Conservation (phyloP, 2,797 vertebrate genomes). For the Tadarida brasiliensis region DNA sequence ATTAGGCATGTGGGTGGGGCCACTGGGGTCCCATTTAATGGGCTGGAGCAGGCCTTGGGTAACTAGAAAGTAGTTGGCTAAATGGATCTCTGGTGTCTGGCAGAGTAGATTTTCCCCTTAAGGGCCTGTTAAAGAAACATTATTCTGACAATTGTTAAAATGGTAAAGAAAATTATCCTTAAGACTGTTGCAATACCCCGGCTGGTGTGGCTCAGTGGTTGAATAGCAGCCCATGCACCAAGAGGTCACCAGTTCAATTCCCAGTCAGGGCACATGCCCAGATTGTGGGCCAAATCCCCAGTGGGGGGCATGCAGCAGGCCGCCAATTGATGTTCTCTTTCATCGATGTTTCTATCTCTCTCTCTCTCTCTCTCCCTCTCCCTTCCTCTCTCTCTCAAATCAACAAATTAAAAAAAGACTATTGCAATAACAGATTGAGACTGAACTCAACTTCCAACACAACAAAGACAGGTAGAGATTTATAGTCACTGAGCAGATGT, state of each 20-base stretch:
- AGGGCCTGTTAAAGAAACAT: conserved; percentile 38
- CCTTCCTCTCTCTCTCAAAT: no score
- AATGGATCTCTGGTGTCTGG: conserved; percentile 19
- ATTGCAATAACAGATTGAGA: neutral
- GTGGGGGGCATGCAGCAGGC: no score
- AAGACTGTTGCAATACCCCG: neutral
- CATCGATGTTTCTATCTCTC: no score
- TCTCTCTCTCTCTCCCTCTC: no score
- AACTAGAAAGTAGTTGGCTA: conserved; percentile 47
- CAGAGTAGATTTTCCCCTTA: conserved; percentile 52
- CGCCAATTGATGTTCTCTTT: no score
- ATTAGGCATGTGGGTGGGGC: conserved; percentile 37
- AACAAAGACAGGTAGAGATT: conserved; percentile 1
- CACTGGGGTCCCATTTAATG: neutral
- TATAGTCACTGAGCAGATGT: neutral
- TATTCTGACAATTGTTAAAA: conserved; percentile 56
- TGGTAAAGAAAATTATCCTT: conserved; percentile 46
- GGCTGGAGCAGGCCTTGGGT: conserved; percentile 11
- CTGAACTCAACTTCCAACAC: conserved; percentile 6
- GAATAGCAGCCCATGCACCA: no score
- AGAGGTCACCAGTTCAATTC: no score
- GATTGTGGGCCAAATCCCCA: no score
- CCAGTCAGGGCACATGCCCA: no score
- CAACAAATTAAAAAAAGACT: neutral
- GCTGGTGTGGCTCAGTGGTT: no score